Evolutionary conservation across 2,888 invertebrate species (phyloP).

Genomic region (Pachydiplax longipennis): DNA sequence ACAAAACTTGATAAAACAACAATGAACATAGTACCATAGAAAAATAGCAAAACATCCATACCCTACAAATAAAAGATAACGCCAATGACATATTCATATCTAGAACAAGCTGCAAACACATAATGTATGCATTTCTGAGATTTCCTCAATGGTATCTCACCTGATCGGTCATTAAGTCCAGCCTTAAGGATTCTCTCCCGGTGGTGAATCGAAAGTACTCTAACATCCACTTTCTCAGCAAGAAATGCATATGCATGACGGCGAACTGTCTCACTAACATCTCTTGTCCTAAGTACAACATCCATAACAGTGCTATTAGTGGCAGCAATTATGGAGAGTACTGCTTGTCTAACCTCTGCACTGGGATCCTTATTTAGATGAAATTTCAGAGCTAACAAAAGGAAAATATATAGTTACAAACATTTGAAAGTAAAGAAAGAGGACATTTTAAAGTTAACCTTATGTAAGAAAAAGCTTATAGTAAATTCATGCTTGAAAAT

Average conservation of each 20-base stretch:
- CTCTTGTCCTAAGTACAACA: conserved; percentile 76
- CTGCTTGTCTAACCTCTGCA: conserved; percentile 73
- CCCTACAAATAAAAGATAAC: too few relatives aligned
- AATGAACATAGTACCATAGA: too few relatives aligned
- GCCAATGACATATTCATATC: too few relatives aligned
- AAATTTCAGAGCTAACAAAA: conserved; percentile 66
- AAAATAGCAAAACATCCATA: too few relatives aligned
- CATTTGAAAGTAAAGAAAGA: too few relatives aligned
- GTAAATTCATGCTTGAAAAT: too few relatives aligned
- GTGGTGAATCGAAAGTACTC: conserved; percentile 70
- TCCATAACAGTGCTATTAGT: conserved; percentile 73
- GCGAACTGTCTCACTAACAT: conserved; percentile 80
- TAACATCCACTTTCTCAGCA: conserved; percentile 64
- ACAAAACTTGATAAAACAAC: too few relatives aligned
- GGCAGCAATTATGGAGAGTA: conserved; percentile 77
- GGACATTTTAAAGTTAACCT: too few relatives aligned
- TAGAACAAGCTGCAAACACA: too few relatives aligned
- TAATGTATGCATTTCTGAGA: too few relatives aligned
- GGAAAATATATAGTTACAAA: background rate
- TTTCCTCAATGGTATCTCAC: conserved; percentile 54
- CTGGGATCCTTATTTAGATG: conserved; percentile 79
- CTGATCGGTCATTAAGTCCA: conserved; percentile 70
- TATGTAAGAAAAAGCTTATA: too few relatives aligned
- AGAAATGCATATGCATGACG: conserved; percentile 65
- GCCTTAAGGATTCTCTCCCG: conserved; percentile 68